Percentiles rank a stretch among this genome's conserved stretches.
phyloP scores from a whole-genome alignment of 2,797 vertebrate species.

The Myotis pilosus region DNA sequence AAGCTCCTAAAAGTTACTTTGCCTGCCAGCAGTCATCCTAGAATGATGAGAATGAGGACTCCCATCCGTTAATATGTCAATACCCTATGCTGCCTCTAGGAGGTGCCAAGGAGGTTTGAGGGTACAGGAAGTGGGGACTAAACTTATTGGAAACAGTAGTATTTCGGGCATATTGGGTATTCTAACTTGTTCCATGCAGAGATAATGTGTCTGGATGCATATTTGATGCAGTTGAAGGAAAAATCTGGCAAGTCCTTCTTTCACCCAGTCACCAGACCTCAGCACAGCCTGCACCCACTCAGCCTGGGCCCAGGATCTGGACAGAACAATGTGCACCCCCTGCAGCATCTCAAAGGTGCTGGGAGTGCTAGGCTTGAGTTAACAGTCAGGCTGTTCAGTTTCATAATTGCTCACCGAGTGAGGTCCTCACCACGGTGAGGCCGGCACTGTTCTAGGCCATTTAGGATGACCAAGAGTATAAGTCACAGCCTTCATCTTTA shows the following conservation, averaged over 20 bases:
- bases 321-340: background rate
- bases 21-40: background rate
- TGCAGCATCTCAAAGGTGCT: background rate
- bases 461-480: background rate
- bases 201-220: background rate
- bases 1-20: background rate
- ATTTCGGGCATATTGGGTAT: background rate
- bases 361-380: background rate
- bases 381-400: background rate
- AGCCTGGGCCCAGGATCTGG: background rate
- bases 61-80: background rate
- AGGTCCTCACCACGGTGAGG: background rate
- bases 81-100: background rate
- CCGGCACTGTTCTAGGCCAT: background rate
- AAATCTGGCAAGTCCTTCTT: background rate
- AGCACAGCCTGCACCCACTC: background rate
- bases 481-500: background rate
- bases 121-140: background rate
- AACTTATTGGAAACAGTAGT: background rate
- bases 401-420: background rate
- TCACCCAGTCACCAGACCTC: background rate
- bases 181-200: background rate
- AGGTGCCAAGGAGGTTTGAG: background rate
- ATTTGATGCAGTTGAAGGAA: background rate
- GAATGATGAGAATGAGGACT: background rate